Evolutionary conservation across 1,140 invertebrate genomes (phyloP).

Genomic region (Patella vulgata): DNA sequence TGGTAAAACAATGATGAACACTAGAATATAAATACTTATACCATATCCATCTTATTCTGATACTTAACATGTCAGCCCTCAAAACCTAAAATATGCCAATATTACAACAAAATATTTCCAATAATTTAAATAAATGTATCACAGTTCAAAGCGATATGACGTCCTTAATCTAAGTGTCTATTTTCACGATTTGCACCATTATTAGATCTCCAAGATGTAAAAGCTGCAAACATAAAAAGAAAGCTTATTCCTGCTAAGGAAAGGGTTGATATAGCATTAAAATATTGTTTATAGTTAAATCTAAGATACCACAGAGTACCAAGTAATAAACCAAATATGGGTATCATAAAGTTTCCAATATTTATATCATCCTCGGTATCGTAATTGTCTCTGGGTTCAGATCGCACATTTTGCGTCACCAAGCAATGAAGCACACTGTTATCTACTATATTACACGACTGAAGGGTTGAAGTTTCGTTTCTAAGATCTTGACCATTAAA

Average conservation of each 20-base stretch:
- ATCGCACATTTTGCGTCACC: slow-evolving; percentile 65
- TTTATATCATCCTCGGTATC: slow-evolving; percentile 37
- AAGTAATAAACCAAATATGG: slow-evolving; percentile 70
- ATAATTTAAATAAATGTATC: too few species aligned
- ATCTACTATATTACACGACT: slow-evolving; percentile 82
- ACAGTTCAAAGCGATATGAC: too few species aligned
- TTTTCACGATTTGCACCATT: neutral
- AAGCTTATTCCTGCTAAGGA: slow-evolving; percentile 72
- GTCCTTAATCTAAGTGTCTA: too few species aligned
- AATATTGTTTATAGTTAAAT: slow-evolving; percentile 73
- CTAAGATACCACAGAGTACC: slow-evolving; percentile 74
- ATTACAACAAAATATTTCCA: too few species aligned
- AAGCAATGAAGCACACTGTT: slow-evolving; percentile 90
- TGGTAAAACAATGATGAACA: too few species aligned
- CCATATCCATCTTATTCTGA: too few species aligned
- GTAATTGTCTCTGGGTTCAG: neutral
- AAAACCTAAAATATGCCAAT: too few species aligned
- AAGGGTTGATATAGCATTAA: slow-evolving; percentile 74
- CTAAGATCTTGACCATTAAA: slow-evolving; percentile 87
- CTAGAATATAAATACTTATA: too few species aligned
- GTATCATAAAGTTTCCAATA: slow-evolving; percentile 62
- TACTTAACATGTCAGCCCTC: too few species aligned
- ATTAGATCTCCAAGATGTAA: slow-evolving; percentile 31
- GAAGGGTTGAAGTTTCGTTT: slow-evolving; percentile 79
- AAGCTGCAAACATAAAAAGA: slow-evolving; percentile 68